Conservation (phyloP, 2,113 vertebrate genomes). For the Neogale vison region DNA sequence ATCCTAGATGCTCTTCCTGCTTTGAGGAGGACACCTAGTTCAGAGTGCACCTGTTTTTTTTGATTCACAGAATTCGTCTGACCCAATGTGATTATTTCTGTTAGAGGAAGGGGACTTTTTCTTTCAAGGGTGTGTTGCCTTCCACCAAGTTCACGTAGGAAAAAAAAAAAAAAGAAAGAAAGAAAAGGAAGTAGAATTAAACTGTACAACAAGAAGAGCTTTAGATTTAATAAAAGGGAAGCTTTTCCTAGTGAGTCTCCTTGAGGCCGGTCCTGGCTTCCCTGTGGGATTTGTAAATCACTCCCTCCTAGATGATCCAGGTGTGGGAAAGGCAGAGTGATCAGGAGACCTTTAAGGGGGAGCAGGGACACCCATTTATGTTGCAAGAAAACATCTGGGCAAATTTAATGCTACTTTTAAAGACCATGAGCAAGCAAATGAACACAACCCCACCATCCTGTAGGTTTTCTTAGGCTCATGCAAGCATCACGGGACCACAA, state of each 20-base stretch:
- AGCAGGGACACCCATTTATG: rapidly evolving
- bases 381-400: not conserved
- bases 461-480: not conserved
- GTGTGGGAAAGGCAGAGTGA: not conserved
- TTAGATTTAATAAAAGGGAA: not conserved
- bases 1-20: not conserved
- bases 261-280: not conserved
- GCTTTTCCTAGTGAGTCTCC: not conserved
- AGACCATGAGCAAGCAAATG: not conserved
- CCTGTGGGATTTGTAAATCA: not conserved
- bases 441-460: not conserved
- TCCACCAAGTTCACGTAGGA: not conserved
- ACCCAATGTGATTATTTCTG: not conserved
- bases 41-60: not conserved
- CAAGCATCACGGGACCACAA: rapidly evolving
- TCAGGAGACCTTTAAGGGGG: not conserved
- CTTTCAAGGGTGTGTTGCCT: not conserved
- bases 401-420: not conserved
- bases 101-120: not conserved
- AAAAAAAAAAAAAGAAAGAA: not conserved
- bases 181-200: not conserved
- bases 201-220: not conserved
- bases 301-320: not conserved
- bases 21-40: not conserved
- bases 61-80: not conserved